Percentiles rank a stretch among this genome's conserved stretches.
These are phyloP conservation scores for Poliocrania exsul DNA, from an alignment of 2,797 vertebrate species.

Conservation along the genomic window DNA sequence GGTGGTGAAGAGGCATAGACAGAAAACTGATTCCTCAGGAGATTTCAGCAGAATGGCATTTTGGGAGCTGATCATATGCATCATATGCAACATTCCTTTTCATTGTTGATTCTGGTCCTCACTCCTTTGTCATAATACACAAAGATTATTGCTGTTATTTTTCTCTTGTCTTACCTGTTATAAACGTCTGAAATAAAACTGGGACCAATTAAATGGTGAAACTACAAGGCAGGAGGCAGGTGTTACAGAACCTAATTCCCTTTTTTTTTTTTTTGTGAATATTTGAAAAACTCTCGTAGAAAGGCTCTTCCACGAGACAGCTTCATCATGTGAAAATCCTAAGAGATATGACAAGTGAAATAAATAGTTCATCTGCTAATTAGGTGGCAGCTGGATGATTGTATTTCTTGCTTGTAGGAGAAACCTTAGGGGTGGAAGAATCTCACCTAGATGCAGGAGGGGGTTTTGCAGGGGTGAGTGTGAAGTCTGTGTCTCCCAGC, in stretches of 20 bases:
- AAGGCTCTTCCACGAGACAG: neutral
- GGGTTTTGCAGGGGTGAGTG: neutral
- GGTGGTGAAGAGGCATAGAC: neutral
- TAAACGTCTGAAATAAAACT: neutral
- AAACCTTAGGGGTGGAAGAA: neutral
- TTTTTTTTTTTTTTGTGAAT: neutral
- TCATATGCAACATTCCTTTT: neutral
- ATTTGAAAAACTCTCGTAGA: neutral
- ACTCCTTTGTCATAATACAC: neutral
- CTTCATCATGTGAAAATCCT: neutral
- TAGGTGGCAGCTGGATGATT: neutral
- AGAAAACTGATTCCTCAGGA: neutral
- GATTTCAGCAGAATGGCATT: neutral
- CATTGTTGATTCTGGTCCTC: neutral
- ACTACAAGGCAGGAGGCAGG: neutral
- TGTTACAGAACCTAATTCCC: neutral
- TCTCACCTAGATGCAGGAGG: neutral
- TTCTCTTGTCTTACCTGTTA: neutral
- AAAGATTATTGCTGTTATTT: neutral
- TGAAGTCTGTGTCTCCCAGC: neutral
- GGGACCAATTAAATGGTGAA: neutral
- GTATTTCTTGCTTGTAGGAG: neutral
- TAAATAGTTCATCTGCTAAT: conserved; percentile 18
- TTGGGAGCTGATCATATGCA: neutral
- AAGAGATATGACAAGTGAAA: conserved; percentile 8